phyloP scores from a whole-genome alignment of 92 coral and sea anemone species.

The Actinernus sp. region DNA sequence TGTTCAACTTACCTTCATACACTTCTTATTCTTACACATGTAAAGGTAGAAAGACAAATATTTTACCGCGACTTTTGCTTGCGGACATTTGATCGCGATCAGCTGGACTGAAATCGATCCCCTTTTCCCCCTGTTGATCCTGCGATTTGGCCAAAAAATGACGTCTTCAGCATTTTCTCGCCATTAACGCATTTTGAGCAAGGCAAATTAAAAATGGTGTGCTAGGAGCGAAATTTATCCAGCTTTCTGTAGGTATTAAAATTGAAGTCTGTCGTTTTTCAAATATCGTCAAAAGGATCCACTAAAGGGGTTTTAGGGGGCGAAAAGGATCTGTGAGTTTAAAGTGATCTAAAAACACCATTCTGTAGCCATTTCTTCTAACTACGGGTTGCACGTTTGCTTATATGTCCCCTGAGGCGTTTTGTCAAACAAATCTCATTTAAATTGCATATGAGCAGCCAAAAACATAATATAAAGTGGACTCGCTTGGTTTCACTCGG shows the following conservation, averaged over 20 bases:
- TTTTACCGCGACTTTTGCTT: no score
- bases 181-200: neutral
- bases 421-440: neutral
- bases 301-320: neutral
- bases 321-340: neutral
- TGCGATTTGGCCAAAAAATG: neutral
- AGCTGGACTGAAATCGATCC: neutral
- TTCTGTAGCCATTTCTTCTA: neutral
- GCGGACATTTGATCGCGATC: no score
- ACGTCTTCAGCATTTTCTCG: neutral
- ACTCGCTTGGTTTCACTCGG: constrained; percentile 19
- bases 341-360: neutral
- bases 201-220: neutral
- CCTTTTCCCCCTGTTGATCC: no score
- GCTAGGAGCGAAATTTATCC: neutral
- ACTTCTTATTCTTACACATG: no score
- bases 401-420: neutral
- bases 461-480: constrained; percentile 40
- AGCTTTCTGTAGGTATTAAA: neutral
- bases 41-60: no score
- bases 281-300: neutral
- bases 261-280: neutral
- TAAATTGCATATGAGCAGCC: constrained; percentile 5
- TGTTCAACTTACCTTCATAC: no score
- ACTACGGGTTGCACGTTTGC: neutral